Evolutionary conservation across 2,888 invertebrate genomes (phyloP), one percentile per base, ranked within the genome.

Genomic region (Margaritifera margaritifera): DNA sequence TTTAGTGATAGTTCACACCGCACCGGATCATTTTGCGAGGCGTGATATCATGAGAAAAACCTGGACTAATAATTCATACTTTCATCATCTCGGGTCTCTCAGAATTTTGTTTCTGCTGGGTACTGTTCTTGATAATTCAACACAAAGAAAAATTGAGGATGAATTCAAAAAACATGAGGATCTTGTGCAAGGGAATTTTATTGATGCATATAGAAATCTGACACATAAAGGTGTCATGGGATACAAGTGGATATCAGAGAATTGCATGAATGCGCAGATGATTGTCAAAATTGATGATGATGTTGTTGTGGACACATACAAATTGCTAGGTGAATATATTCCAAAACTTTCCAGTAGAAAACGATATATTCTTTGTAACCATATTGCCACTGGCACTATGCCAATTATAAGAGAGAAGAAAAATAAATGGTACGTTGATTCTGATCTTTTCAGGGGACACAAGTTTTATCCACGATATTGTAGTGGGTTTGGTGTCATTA

Each of bases 271-370:
- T 62, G 80, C 79, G n/a, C 62, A 72, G 52, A 75, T 74, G 61
- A 73, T 77, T 50, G 61, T 84, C 4, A 83, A 84, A 65, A 77
- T 80, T 4, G 82, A 83, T 59, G 84, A 84, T 68, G 82, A 82
- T 64, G 72, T 82, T 4, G 78, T 83, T 25, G 71, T 84, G 11
- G 78, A 84, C 57, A 80, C 64, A 42, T 74, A 71, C 55, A 65
- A 68, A 64, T 52, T 77, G 11, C 68, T 74, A 52, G 58, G 42
- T 0, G 69, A 71, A 25, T 64, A 66, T 64, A 25, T 69, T 19
- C 76, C 74, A 4, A 62, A 63, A 22, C 72, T 66, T 61, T 6
- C 50, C 1, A 52, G 57, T 22, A 71, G 72, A 68, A 56, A 59
- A 2, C 71, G 74, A 69, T 67, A 67, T 58, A 74, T 77, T 24